Evolutionary conservation across 2,797 vertebrate genomes (phyloP), one percentile per base, ranked within the genome.

Genomic region (Molossus alvarezi): DNA sequence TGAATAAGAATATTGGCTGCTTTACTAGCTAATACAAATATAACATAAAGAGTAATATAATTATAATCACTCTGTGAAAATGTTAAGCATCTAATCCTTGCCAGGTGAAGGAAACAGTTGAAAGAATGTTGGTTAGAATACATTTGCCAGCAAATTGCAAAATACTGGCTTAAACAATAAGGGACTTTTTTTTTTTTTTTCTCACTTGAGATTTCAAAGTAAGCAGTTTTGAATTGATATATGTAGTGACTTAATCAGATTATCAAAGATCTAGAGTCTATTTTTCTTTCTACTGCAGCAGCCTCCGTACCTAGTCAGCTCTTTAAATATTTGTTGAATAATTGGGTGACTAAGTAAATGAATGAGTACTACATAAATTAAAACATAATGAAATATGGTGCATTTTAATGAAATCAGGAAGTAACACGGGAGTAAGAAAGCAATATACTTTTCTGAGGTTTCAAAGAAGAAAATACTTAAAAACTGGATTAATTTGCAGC

Each of bases 61-160:
- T 88, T 67, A n/a, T 73, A 71, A 84, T 72, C 48, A 71, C 51
- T 90, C 51, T 88, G 55, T 71, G 64, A 48, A 87, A 87, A 95
- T 83, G 10, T 48, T 76, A 75, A 48, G 14, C 14, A 48, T 81
- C 20, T 87, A 18, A 48, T 85, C 79, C 58, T 29, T 67, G 23
- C 5, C 8, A 79, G 12, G 60, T 79, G 10, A 91, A 88, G 12
- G 45, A 88, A 73, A 29, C 9, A 62, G 45, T 76, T 79, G 83
- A 81, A 77, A 3, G 29, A 82, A 87, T 20, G 67, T 75, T 53
- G 45, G 51, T 85, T 53, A 53, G 25, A 29, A 86, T 64, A 25
- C 4, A 41, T 92, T 77, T 86, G 10, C 9, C 48, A 88, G 58
- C 82, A 94, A 69, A 79, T 53, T 80, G 48, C 1, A 69, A 94